These are phyloP conservation scores for Cacatua alba DNA, from an alignment of 2,113 vertebrate genomes.

Conservation along the genomic window DNA sequence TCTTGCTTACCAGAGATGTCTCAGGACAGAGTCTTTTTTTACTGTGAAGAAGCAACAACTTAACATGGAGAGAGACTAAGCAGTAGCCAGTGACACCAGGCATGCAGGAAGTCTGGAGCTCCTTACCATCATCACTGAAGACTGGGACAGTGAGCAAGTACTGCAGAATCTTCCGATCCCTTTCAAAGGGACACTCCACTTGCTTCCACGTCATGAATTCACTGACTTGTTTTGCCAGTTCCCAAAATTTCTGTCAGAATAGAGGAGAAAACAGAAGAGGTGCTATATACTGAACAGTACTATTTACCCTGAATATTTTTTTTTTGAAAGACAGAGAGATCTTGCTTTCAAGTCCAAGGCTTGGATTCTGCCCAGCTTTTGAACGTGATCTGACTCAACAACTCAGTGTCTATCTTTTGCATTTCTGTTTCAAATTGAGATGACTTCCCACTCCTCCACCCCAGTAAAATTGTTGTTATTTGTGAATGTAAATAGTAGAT, in stretches of 20 bases:
- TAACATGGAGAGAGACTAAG: neutral
- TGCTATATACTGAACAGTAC: neutral
- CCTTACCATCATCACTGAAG: constrained; percentile 90
- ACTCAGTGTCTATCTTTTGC: neutral
- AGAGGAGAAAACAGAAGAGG: neutral
- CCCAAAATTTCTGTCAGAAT: constrained; percentile 92
- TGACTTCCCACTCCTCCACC: neutral
- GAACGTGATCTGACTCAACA: neutral
- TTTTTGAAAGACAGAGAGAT: neutral
- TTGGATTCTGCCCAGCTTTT: neutral
- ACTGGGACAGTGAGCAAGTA: constrained; percentile 89
- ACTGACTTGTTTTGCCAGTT: constrained; percentile 91
- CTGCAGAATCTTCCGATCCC: constrained; percentile 89
- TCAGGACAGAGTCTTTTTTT: neutral
- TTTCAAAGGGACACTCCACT: constrained; percentile 93
- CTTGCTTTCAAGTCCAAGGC: neutral
- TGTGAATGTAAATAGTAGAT: neutral
- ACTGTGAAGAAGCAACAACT: neutral
- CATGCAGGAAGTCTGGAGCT: neutral
- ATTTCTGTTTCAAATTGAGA: neutral
- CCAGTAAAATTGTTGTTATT: neutral
- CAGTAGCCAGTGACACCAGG: neutral
- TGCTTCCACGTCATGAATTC: constrained; percentile 96
- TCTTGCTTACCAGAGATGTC: neutral
- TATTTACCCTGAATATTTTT: neutral